Conservation (phyloP, 2,113 vertebrate species). For the Poecile atricapillus region DNA sequence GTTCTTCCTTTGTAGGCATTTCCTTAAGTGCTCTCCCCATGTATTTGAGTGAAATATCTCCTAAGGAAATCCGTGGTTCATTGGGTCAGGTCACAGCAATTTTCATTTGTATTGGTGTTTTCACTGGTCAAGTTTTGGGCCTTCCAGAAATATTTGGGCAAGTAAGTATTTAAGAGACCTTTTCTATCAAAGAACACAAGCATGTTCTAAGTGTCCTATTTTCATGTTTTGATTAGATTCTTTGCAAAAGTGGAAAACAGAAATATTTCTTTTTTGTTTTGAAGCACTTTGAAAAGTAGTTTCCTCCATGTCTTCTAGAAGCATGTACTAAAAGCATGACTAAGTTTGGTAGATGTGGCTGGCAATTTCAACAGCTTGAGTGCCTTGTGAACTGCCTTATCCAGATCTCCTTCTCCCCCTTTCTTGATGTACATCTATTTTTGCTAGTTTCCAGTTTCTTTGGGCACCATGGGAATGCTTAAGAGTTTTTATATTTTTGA, state of each 20-base stretch:
- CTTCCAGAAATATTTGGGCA: slow-evolving; percentile 90
- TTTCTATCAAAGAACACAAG: neutral
- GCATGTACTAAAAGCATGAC: neutral
- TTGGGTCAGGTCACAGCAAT: slow-evolving; percentile 91
- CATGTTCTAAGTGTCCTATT: neutral
- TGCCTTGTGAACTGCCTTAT: neutral
- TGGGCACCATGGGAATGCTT: neutral
- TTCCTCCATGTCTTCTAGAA: neutral
- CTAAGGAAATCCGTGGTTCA: slow-evolving; percentile 84
- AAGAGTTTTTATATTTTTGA: neutral
- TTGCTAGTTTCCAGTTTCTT: neutral
- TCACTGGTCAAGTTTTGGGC: slow-evolving; percentile 87
- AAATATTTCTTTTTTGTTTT: neutral
- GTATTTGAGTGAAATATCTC: slow-evolving; percentile 94
- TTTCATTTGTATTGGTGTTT: slow-evolving; percentile 92
- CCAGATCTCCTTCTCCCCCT: neutral
- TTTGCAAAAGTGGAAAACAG: neutral
- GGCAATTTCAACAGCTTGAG: neutral
- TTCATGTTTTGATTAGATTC: neutral
- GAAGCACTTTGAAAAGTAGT: neutral
- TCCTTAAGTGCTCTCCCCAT: slow-evolving; percentile 90
- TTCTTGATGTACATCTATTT: neutral
- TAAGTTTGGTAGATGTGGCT: neutral
- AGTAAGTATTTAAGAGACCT: slow-evolving; percentile 70
- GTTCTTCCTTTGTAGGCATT: slow-evolving; percentile 74